Conservation (phyloP, 37 sponge, comb jelly and placozoan genomes). For the Axinella damicornis region DNA sequence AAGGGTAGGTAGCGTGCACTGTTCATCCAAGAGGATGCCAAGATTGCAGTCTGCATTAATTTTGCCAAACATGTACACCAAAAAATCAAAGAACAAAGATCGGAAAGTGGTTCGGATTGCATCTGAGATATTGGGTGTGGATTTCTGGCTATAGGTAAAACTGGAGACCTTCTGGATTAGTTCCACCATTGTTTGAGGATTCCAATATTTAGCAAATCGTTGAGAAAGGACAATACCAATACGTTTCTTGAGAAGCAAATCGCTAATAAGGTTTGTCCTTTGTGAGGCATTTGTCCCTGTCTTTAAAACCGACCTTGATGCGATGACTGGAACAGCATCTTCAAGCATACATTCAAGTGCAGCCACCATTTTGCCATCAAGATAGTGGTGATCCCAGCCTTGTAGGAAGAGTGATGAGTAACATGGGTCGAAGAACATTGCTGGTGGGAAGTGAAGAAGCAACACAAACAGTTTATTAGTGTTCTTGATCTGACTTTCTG, state of each 20-base stretch:
- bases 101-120: conserved; percentile 41
- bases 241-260: conserved; percentile 2
- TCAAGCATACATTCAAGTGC: not conserved
- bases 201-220: conserved; percentile 42
- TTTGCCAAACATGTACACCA: conserved; percentile 49
- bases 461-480: too few species aligned
- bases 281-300: not conserved
- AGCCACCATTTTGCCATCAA: not conserved
- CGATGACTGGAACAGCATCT: conserved; percentile 15
- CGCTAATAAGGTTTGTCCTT: not conserved
- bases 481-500: too few species aligned
- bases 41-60: conserved; percentile 45
- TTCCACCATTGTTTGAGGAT: conserved; percentile 40
- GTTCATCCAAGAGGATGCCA: conserved; percentile 16
- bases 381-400: too few species aligned
- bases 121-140: conserved; percentile 53
- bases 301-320: not conserved
- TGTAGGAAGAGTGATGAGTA: too few species aligned
- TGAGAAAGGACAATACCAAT: conserved; percentile 22
- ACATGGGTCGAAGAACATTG: too few species aligned
- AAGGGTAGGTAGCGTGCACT: too few species aligned
- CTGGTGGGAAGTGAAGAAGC: too few species aligned
- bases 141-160: conserved; percentile 24
- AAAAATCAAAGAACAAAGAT: conserved; percentile 46
- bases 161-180: conserved; percentile 35